These are phyloP conservation scores for Pseudorectes ferrugineus DNA, from an alignment of 2,113 vertebrate species.

Conservation along the genomic window DNA sequence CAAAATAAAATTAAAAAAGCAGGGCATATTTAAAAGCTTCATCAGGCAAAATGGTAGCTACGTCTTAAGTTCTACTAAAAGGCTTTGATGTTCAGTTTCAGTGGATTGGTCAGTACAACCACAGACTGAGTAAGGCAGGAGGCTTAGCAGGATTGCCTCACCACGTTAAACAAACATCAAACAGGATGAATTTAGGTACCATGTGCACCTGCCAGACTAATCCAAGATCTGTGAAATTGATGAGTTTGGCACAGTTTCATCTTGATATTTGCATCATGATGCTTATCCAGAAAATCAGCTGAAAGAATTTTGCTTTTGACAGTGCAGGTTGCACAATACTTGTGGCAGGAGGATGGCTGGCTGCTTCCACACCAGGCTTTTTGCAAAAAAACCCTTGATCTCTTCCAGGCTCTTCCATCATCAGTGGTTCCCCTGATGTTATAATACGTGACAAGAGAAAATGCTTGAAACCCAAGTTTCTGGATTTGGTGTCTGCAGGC, in stretches of 20 bases:
- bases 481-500: neutral
- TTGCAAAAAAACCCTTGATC: neutral
- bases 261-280: neutral
- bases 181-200: neutral
- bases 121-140: neutral
- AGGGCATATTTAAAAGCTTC: neutral
- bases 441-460: neutral
- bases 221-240: neutral
- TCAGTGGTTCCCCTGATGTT: neutral
- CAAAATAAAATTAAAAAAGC: neutral
- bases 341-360: neutral
- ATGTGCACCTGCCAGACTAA: neutral
- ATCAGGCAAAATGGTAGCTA: neutral
- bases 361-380: neutral
- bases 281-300: neutral
- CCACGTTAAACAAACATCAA: neutral
- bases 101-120: neutral
- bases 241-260: neutral
- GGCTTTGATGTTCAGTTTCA: neutral
- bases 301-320: rapidly evolving
- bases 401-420: neutral
- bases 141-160: neutral
- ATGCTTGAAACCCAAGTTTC: neutral
- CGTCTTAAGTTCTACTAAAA: neutral
- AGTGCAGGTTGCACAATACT: neutral